Base-by-base conservation (phyloP, 2,888 invertebrate genomes). In the Erebia aethiops region DNA sequence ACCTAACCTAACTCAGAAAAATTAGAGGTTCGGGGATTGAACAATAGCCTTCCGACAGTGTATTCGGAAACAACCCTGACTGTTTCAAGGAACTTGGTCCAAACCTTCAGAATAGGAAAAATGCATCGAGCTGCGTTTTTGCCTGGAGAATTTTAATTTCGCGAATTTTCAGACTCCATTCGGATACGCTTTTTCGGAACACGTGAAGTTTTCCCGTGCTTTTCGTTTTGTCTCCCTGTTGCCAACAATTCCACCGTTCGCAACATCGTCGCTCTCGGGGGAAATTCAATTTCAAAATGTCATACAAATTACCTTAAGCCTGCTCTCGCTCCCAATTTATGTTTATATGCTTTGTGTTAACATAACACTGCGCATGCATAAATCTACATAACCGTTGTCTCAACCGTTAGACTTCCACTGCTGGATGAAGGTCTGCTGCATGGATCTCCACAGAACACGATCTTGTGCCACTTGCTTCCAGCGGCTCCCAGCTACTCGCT, bases 261-360 rank as follows among this genome's bases (percentile, higher is more conserved):
- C 14, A 57, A 43, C 56, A 56, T 43, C 56, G 43, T 46, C 43
- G 43, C 56, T 66, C 66, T 21, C 56, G 10, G 18, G 66, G 54
- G 66, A 66, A 66, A 66, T 66, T 66, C 43, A 46, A 56, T 66
- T 66, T 66, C 18, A 21, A 14, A 66, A 66, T 56, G 66, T 66
- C 56, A 66, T 56, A 43, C 66, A 66, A 43, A 66, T 56, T 66
- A 54, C 18, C 56, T 9, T 43, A 57, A 56, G 18, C 56, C 41
- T 43, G 43, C 13, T 43, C 4, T n/a, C 43, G 54, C 21, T 46
- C n/a, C 62, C 49, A 62, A 49, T 49, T 62, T 62, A 62, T 46
- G 46, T 62, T 46, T 61, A 61, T 61, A 46, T 61, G 46, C 43
- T 58, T 7, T 16, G 58, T 26, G 14, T n/a, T 41, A 41, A 16